Evolutionary conservation across 2,888 invertebrate genomes (phyloP).

Genomic region (Tinea semifulvella): DNA sequence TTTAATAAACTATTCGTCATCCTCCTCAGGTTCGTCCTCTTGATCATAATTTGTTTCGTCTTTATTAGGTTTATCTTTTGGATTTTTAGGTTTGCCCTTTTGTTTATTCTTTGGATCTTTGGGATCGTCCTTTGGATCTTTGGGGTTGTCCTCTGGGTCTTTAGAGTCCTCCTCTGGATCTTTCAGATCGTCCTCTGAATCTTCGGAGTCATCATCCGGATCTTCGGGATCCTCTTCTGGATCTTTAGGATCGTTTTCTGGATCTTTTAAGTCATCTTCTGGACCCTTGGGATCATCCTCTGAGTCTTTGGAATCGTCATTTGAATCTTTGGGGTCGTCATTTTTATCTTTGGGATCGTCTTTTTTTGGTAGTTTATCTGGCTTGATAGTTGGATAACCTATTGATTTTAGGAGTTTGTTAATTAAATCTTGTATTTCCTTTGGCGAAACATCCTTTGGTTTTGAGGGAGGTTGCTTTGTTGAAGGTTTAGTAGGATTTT

Average conservation of each 20-base stretch:
- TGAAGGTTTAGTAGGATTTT: background rate
- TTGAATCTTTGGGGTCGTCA: background rate
- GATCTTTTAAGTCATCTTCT: background rate
- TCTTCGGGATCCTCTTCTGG: background rate
- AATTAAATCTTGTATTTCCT: too few relatives aligned
- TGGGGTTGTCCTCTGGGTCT: background rate
- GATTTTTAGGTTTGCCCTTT: background rate
- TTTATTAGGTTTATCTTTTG: background rate
- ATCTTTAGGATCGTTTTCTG: background rate
- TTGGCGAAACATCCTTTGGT: too few relatives aligned
- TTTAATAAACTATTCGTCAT: background rate
- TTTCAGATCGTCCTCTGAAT: background rate
- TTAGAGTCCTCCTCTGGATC: background rate
- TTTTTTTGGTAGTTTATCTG: background rate
- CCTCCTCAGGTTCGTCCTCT: background rate
- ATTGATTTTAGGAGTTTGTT: too few relatives aligned
- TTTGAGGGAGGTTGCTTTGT: background rate
- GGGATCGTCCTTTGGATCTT: background rate
- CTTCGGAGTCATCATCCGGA: background rate
- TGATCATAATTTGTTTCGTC: background rate
- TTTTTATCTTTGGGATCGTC: background rate
- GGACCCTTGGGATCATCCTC: too few relatives aligned
- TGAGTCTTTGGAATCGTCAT: background rate
- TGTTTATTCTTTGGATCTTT: background rate
- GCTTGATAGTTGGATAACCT: background rate